Evolutionary conservation across 64 coral and sea anemone genomes (phyloP).

Genomic region (Stichodactyla mertensii): DNA sequence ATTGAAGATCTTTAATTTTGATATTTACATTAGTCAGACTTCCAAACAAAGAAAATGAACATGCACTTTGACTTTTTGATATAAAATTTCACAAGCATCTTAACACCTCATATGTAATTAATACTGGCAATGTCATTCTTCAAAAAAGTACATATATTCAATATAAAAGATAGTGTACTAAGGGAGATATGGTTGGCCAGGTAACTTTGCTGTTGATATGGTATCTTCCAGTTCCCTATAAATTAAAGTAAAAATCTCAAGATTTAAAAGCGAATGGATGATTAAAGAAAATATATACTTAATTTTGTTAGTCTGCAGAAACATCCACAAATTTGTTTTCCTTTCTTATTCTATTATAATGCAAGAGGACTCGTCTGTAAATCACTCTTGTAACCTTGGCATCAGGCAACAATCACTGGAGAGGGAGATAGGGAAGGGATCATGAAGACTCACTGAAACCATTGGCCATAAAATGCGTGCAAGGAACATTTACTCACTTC

Average conservation of each 20-base stretch:
- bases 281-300: no score
- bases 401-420: no score
- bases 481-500: no score
- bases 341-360: no score
- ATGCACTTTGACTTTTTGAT: not conserved
- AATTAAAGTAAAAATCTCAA: not conserved
- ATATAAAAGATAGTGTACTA: not conserved
- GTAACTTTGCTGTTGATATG: constrained; percentile 16
- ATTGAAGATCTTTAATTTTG: not conserved
- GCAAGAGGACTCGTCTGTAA: no score
- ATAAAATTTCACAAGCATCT: not conserved
- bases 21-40: not conserved
- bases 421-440: no score
- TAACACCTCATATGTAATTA: not conserved
- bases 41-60: not conserved
- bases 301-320: no score
- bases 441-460: no score
- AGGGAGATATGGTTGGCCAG: not conserved
- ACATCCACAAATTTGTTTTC: no score
- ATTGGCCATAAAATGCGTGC: no score
- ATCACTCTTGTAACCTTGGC: no score
- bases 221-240: not conserved
- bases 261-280: not conserved
- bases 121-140: not conserved
- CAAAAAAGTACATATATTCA: not conserved